Evolutionary conservation across 2,888 invertebrate species (phyloP), one percentile per base, ranked within the genome.

Genomic region (Andricus quercusramuli): DNA sequence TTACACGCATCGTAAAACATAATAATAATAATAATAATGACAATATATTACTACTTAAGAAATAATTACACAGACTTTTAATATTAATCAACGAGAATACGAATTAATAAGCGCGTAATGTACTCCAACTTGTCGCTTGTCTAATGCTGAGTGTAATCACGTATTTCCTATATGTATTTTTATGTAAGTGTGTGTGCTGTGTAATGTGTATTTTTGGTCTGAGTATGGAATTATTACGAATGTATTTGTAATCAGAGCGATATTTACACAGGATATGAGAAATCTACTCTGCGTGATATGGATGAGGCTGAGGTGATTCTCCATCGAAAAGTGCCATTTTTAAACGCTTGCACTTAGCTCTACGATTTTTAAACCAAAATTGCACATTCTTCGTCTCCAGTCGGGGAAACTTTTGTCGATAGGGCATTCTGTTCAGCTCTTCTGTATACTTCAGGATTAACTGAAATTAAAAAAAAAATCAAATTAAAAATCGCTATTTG

Each of bases 341-440:
- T 90, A 99, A 94, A 82, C 99, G 95, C 94, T 99, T 99, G 93
- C 98, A 98, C 93, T 99, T 99, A 87, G 99, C 99, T 80, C 99
- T 95, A 66, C 99, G 96, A 92, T 99, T 99, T 93, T 99, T 99
- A 94, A 99, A 99, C 99, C 99, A 99, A 93, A 99, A 98, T 93
- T 99, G 99, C 86, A 99, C 99, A 92, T 99, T 99, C 94, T 99
- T 99, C 66, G 99, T 98, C 93, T 99, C 99, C 84, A 99, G 94
- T n/a, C 98, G 96, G 1, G 99, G 99, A 93, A 99, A 99, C 93
- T 99, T 99, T 93, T 99, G 99, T 90, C 99, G 94, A 93, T 99
- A 99, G 78, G 98, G 98, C 96, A 99, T 98, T 84, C 97, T 95
- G 93, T 99, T 99, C 87, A 99, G 94, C 92, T 99, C 98, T 90